Conservation (phyloP, 2,797 vertebrate genomes). For the Myioborus melanocephalus region DNA sequence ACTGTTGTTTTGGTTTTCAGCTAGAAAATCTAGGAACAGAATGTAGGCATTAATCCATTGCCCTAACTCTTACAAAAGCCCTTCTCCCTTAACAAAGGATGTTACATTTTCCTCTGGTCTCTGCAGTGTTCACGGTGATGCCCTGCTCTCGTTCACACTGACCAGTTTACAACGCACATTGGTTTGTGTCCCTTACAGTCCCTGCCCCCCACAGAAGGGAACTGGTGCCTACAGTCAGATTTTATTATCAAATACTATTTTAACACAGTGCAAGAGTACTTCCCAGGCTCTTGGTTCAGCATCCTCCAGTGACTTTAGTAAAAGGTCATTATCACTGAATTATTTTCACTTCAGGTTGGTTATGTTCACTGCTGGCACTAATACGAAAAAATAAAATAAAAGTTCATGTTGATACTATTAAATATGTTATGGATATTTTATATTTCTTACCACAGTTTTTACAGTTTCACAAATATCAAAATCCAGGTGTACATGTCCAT, state of each 20-base stretch:
- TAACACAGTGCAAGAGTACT: not conserved
- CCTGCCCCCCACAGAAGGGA: not conserved
- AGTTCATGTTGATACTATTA: not conserved
- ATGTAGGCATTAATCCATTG: not conserved
- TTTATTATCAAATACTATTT: not conserved
- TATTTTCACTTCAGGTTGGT: not conserved
- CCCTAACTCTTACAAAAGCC: not conserved
- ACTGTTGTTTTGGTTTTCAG: not conserved
- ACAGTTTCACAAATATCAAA: conserved; percentile 71
- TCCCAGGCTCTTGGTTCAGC: not conserved
- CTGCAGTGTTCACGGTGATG: not conserved
- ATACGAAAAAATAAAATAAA: not conserved
- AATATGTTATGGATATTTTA: conserved; percentile 45
- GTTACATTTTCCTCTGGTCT: not conserved
- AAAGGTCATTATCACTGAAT: not conserved
- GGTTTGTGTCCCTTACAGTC: not conserved
- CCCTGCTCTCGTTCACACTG: rapidly evolving
- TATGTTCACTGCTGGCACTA: not conserved
- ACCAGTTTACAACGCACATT: not conserved
- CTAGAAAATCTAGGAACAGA: not conserved
- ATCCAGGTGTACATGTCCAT: conserved; percentile 40
- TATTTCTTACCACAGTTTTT: conserved; percentile 64
- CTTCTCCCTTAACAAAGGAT: not conserved
- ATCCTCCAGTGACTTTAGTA: not conserved
- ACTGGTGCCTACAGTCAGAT: not conserved